Evolutionary conservation across 2,888 invertebrate genomes (phyloP).

Genomic region (Lithosia quadra): DNA sequence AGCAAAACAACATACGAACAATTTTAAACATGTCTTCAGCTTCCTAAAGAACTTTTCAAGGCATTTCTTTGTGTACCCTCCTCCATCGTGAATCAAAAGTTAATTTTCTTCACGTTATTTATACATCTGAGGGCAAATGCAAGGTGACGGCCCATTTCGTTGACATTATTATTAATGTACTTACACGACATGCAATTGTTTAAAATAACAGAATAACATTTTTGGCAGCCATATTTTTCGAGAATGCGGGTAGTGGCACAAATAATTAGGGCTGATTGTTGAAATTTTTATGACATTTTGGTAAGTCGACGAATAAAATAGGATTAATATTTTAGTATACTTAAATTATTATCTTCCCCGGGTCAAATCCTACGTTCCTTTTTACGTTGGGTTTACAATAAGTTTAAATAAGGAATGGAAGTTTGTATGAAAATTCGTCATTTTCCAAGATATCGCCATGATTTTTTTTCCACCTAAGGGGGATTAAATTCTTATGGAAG

Average conservation of each 20-base stretch:
- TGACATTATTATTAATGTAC: slow-evolving; percentile 14
- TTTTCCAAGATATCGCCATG: no score
- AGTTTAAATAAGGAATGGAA: no score
- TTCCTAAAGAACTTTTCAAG: background rate
- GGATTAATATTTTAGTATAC: background rate
- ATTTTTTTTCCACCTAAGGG: no score
- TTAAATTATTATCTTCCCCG: no score
- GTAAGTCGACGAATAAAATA: background rate
- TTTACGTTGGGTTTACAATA: no score
- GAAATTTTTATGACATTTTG: background rate
- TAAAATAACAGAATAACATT: background rate
- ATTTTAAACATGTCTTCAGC: background rate
- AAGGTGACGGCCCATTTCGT: slow-evolving; percentile 46
- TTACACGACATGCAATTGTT: slow-evolving; percentile 5
- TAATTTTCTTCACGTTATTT: slow-evolving; percentile 21
- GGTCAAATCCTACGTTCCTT: no score
- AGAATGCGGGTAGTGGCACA: background rate
- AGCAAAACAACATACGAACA: background rate
- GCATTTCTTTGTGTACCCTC: slow-evolving; percentile 16
- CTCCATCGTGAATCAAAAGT: slow-evolving; percentile 8
- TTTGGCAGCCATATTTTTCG: slow-evolving; percentile 3
- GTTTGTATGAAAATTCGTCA: no score
- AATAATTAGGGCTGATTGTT: background rate
- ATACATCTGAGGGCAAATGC: slow-evolving; percentile 41
- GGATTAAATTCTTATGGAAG: no score